Percentiles rank a stretch among this genome's conserved stretches.
Evolutionary conservation across 2,797 vertebrate species (phyloP).

Genomic region (Cyclopterus lumpus): DNA sequence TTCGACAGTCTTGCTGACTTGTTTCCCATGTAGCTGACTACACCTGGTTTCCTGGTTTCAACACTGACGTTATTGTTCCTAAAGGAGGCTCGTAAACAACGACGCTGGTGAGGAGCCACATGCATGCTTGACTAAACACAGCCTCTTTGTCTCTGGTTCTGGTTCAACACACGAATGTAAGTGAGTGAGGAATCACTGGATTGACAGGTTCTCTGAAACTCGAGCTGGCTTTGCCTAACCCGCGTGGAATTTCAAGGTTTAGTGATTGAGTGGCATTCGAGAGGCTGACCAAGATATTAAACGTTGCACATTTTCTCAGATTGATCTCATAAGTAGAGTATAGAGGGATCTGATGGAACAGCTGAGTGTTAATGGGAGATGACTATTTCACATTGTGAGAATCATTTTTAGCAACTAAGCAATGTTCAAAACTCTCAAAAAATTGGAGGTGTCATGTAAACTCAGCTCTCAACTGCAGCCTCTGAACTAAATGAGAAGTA

Average conservation of each 20-base stretch:
- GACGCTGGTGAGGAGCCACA: constrained; percentile 22
- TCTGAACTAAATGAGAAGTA: constrained; percentile 43
- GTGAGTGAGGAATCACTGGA: constrained; percentile 39
- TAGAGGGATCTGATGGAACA: neutral
- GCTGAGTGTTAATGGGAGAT: neutral
- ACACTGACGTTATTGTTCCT: constrained; percentile 30
- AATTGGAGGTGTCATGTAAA: constrained; percentile 18
- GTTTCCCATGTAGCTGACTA: neutral
- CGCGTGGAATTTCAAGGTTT: constrained; percentile 67
- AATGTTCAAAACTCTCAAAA: neutral
- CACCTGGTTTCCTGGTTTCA: constrained; percentile 24
- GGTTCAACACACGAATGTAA: constrained; percentile 57
- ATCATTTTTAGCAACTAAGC: neutral
- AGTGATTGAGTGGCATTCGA: constrained; percentile 40
- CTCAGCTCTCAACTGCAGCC: constrained; percentile 24
- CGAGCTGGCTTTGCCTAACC: constrained; percentile 52
- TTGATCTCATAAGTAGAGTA: constrained; percentile 9
- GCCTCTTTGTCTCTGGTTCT: constrained; percentile 50
- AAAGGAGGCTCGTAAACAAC: constrained; percentile 36
- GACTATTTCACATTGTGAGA: constrained; percentile 7
- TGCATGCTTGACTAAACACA: constrained; percentile 30
- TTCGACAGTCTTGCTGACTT: neutral
- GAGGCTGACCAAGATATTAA: constrained; percentile 47
- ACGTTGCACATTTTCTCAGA: constrained; percentile 39
- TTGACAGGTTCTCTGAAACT: constrained; percentile 52